These are phyloP conservation scores for Smittia aterrima DNA, from an alignment of 2,888 invertebrate species.

Conservation along the genomic window DNA sequence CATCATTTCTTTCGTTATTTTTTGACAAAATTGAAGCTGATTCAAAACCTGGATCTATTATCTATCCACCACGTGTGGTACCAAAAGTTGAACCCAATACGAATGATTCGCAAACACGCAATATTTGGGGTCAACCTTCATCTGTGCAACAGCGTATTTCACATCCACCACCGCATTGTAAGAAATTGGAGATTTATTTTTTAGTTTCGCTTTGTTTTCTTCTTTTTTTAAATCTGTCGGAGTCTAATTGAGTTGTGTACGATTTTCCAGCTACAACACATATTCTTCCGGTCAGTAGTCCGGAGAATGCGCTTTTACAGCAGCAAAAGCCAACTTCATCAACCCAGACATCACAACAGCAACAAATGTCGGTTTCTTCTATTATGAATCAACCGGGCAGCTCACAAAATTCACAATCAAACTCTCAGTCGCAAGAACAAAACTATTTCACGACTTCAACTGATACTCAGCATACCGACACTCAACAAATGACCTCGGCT, in stretches of 20 bases:
- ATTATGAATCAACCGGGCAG: conserved; percentile 4
- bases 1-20: no score
- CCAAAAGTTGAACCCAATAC: conserved; percentile 54
- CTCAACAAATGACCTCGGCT: conserved; percentile 24
- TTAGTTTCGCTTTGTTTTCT: background rate
- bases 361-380: conserved; percentile 42
- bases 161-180: conserved; percentile 52
- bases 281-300: conserved; percentile 51
- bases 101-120: conserved; percentile 25
- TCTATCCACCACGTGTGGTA: conserved; percentile 47
- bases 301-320: conserved; percentile 46
- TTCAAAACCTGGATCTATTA: conserved; percentile 14
- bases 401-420: conserved; percentile 14
- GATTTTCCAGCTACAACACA: conserved; percentile 49
- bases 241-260: background rate
- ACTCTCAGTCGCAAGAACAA: conserved; percentile 35
- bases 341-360: conserved; percentile 38
- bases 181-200: conserved; percentile 45
- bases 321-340: conserved; percentile 43
- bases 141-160: conserved; percentile 51
- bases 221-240: background rate
- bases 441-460: conserved; percentile 34
- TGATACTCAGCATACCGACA: conserved; percentile 29
- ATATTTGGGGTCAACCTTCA: conserved; percentile 48
- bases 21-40: conserved; percentile 11